A percentile compares a stretch with the other conserved stretches of the same genome.
phyloP scores from a whole-genome alignment of 1,140 invertebrate genomes.

The Drosophila ambigua region DNA sequence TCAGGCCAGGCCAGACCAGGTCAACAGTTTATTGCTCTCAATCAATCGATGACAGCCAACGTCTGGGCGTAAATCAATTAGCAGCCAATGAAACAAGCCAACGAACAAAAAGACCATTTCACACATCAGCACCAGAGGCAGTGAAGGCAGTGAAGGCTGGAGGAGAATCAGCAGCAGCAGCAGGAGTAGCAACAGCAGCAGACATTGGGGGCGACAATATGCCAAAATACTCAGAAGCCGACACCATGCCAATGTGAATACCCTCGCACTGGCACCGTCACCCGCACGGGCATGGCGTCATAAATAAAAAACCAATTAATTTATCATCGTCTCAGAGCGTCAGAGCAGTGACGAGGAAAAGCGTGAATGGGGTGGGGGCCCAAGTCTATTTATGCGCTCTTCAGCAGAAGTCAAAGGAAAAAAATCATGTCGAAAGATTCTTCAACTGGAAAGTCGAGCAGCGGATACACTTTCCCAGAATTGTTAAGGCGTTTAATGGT shows the following conservation, averaged over 20 bases:
- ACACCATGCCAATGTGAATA: conserved; percentile 12
- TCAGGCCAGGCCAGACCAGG: background rate
- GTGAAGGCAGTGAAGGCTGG: background rate
- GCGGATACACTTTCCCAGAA: conserved; percentile 13
- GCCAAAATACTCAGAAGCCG: conserved; percentile 35
- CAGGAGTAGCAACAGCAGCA: background rate
- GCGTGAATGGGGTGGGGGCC: conserved; percentile 5
- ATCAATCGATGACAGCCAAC: conserved; percentile 57
- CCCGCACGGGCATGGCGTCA: conserved; percentile 36
- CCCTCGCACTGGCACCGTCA: conserved; percentile 2
- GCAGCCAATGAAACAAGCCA: conserved; percentile 27
- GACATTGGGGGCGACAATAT: conserved; percentile 41
- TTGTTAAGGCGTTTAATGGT: background rate
- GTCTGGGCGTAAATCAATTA: conserved; percentile 62
- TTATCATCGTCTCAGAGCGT: conserved; percentile 65
- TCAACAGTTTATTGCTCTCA: conserved; percentile 49
- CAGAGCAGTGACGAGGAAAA: conserved; percentile 32
- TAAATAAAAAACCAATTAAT: conserved; percentile 82
- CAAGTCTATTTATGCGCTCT: conserved; percentile 51
- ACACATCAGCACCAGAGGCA: conserved; percentile 29
- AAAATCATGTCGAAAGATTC: conserved; percentile 1
- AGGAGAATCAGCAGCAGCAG: background rate
- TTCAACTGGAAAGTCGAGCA: background rate
- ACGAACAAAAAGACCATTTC: conserved; percentile 24
- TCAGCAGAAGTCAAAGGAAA: conserved; percentile 22